Conservation (phyloP, 2,888 invertebrate species). For the Hedya salicella region DNA sequence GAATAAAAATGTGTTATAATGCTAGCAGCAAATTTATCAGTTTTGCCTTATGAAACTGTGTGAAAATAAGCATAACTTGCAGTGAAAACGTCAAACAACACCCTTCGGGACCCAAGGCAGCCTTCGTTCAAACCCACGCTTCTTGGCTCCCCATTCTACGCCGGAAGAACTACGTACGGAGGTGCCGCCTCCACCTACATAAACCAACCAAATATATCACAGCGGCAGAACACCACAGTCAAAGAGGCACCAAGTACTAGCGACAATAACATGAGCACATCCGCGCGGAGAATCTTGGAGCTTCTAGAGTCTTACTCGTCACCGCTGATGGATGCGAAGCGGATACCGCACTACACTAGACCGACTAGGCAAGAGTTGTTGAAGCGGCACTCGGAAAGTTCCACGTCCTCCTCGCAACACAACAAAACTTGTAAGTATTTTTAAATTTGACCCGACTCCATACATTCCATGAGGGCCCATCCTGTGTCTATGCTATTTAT, state of each 20-base stretch:
- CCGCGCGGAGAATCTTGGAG: constrained; percentile 91
- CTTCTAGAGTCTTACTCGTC: constrained; percentile 93
- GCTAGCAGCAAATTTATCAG: too few relatives aligned
- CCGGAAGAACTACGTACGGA: constrained; percentile 90
- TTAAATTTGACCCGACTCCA: too few relatives aligned
- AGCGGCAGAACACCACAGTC: constrained; percentile 57
- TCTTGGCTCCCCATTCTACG: constrained; percentile 89
- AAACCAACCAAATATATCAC: constrained; percentile 67
- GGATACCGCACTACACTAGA: constrained; percentile 84
- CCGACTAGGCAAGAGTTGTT: constrained; percentile 49
- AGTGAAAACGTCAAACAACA: constrained; percentile 67
- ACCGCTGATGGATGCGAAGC: constrained; percentile 91
- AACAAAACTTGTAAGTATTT: constrained; percentile 31
- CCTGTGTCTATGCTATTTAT: too few relatives aligned
- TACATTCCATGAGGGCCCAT: too few relatives aligned
- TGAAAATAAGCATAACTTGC: constrained; percentile 52
- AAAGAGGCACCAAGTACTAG: constrained; percentile 56
- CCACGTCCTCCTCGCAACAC: constrained; percentile 7
- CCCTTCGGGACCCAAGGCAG: constrained; percentile 66
- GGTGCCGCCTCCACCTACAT: constrained; percentile 87
- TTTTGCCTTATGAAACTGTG: too few relatives aligned
- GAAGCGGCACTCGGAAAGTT: constrained; percentile 41
- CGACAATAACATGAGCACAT: constrained; percentile 85
- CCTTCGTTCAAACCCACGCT: constrained; percentile 66
- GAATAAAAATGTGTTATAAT: too few relatives aligned